Base-by-base conservation (phyloP, 2,113 vertebrate species). In the Seriola aureovittata region DNA sequence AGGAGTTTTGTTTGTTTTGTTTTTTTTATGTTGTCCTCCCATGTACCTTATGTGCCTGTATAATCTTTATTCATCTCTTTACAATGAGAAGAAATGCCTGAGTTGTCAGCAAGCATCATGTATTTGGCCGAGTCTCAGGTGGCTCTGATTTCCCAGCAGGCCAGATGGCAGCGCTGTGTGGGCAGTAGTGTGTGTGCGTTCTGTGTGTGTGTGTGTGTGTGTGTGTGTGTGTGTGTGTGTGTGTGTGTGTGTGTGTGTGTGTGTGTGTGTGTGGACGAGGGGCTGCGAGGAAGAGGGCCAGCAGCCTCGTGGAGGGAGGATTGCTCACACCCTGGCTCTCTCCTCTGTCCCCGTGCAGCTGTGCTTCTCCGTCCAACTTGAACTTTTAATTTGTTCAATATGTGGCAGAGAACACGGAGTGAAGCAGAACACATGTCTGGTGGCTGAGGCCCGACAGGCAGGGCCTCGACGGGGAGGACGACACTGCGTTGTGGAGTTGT, bases 161-260 rank as follows among this genome's bases (percentile, higher is more conserved):
- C 93, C 95, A 95, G 95, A 95, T 95, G 95, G 95, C 93, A 80
- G 92, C 71, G 88, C 91, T 95, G 86, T 93, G 93, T 94, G 93
- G 91, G 93, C 91, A 92, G 92, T 29, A 29, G 89, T 88, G 76
- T 78, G 62, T 85, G 66, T 86, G 55, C 29, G 29, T 29, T 29
- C 29, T 79, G 62, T 85, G 66, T 86, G 57, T 83, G 68, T 81
- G 67, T 72, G 42, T 72, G 83, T 63, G 72, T 77, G 62, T 77
- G 67, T 80, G 63, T 74, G 52, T 73, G 40, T 58, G 52, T 71
- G 48, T 62, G 68, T 62, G 54, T 59, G 38, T 62, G 87, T 67
- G 80, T 25, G 85, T 75, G 89, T 88, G 76, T 79, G 62, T 85
- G 66, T 86, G 57, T 83, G 68, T 81, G 67, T 72, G 42, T 72